Conservation (phyloP, 2,797 vertebrate species). For the Spinus olivaceus region DNA sequence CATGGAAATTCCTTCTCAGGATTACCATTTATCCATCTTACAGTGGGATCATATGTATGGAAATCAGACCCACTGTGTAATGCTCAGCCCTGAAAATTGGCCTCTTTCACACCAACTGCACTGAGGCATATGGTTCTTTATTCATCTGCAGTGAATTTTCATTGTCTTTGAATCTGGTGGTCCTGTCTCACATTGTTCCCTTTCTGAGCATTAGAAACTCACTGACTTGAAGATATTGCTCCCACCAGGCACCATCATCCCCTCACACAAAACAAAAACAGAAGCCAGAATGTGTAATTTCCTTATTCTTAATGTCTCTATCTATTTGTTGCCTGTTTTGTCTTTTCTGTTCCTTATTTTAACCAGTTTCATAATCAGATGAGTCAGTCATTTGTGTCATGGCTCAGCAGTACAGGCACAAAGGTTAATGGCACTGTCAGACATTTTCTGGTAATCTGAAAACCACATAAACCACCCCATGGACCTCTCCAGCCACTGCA, state of each 20-base stretch:
- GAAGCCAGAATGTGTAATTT: neutral
- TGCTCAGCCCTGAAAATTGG: neutral
- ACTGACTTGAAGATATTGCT: neutral
- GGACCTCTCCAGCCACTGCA: neutral
- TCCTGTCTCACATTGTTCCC: neutral
- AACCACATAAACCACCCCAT: neutral
- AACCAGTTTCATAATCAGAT: slow-evolving; percentile 45
- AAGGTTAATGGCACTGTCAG: slow-evolving; percentile 23
- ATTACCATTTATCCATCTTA: neutral
- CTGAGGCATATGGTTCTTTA: neutral
- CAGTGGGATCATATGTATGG: neutral
- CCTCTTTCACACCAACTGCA: neutral
- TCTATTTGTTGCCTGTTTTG: neutral
- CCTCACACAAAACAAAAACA: neutral
- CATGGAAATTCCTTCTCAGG: neutral
- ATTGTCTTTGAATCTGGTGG: neutral
- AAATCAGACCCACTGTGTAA: neutral
- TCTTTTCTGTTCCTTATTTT: slow-evolving; percentile 23
- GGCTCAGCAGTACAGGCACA: slow-evolving; percentile 19
- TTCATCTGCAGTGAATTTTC: neutral
- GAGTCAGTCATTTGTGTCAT: slow-evolving; percentile 44
- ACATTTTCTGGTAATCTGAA: slow-evolving; percentile 30
- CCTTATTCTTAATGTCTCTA: neutral
- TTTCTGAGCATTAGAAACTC: neutral
- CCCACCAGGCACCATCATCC: neutral